Evolutionary conservation across 2,113 vertebrate species (phyloP).

Genomic region (Cynopterus brachyotis): DNA sequence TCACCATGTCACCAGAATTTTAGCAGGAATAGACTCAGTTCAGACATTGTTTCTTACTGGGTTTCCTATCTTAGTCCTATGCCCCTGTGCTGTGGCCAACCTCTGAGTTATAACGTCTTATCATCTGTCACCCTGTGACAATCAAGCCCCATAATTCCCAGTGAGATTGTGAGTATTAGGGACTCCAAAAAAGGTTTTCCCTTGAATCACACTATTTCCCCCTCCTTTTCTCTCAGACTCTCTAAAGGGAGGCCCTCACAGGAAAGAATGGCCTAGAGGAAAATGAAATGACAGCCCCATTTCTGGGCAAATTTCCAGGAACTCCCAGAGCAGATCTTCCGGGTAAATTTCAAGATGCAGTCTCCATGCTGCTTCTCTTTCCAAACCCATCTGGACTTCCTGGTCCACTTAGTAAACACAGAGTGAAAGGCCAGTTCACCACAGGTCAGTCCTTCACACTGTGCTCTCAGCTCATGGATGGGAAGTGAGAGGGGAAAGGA

Average conservation of each 20-base stretch:
- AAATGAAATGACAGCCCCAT: not conserved
- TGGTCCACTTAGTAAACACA: not conserved
- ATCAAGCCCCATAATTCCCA: not conserved
- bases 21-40: not conserved
- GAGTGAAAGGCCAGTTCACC: not conserved
- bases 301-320: not conserved
- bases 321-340: not conserved
- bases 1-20: not conserved
- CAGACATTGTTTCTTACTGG: not conserved
- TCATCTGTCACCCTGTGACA: not conserved
- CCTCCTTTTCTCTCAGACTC: not conserved
- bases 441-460: too few relatives aligned
- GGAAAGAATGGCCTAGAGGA: too few relatives aligned
- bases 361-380: not conserved
- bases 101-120: not conserved
- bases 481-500: not conserved
- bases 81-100: not conserved
- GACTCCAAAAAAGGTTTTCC: not conserved
- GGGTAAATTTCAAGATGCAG: not conserved
- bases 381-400: too few relatives aligned
- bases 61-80: not conserved
- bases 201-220: not conserved
- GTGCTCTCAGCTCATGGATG: fast-evolving
- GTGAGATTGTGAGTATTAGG: not conserved
- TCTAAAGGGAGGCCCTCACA: not conserved